Base-by-base conservation (phyloP, 2,888 invertebrate species). In the Panorpa germanica region DNA sequence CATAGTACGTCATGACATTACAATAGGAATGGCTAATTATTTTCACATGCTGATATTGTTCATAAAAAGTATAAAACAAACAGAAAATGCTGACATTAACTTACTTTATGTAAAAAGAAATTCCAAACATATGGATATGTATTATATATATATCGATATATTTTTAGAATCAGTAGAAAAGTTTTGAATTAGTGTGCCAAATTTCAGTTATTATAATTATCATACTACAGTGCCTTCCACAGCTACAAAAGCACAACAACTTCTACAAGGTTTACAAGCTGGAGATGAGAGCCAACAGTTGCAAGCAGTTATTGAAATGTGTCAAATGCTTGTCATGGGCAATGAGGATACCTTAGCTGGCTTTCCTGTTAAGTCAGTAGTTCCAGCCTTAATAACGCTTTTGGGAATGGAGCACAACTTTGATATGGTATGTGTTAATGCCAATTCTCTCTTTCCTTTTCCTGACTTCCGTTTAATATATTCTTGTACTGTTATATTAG, bases 401-500 rank as follows among this genome's bases (percentile, higher is more conserved):
- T 68, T 98, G 13, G 80, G 86, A 29, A 90, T 93, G 66, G 96
- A 96, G 49, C 91, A 96, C 52, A 98, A 98, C 60, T 96, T 96
- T 59, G 96, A 96, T 56, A 91, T 98, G 67, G 77, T 76, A 46
- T 53, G 57, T 48, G 25, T 11, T 14, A 19, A 24, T 17, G 28
- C 11, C 25, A 18, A 28, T 30, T 12, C 25, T 22, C 15, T 18
- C 8, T 17, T 24, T 29, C 14, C 16, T 13, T 33, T 22, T 32
- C 17, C 23, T 13, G 15, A 33, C 22, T 28, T 25, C 9, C 24
- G 27, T 7, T 22, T 27, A 11, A 28, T 35, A 12, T 26, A 24
- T 19, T 18, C 26, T 23, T 19, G 7, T 22, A 34, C 34, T 36
- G 34, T 33, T 37, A 28, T 44, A 46, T 22, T 45, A 77, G 77